Base-by-base conservation (phyloP, 2,888 invertebrate species). In the Blera fallax region DNA sequence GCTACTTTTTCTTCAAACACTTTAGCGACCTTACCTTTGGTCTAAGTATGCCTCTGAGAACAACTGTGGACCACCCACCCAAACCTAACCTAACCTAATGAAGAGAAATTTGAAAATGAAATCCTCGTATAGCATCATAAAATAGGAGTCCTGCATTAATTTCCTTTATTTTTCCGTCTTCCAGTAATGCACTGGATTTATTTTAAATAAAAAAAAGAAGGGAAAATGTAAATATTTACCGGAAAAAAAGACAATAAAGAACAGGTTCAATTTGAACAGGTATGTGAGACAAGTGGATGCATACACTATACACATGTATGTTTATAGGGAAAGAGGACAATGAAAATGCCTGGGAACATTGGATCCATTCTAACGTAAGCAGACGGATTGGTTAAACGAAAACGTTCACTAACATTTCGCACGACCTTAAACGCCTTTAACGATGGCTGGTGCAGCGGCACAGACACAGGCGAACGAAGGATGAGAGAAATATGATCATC, bases 381-480 rank as follows among this genome's bases (percentile, higher is more conserved):
- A 79, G 60, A 69, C 62, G 21, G 58, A 37, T 37, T 40, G 29
- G 37, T 48, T 18, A 60, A 67, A 67, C 34, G 48, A 76, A 72
- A 72, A 56, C 72, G 65, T 67, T 78, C 65, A 67, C 64, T 27
- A 73, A 67, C 62, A 84, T 84, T 84, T 84, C 83, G 83, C 79
- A 79, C 79, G 79, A 84, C 67, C 73, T 69, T 73, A 67, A 56
- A 62, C 54, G 73, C 73, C 79, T 69, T 67, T 27, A 54, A 73
- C 48, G 50, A 72, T 45, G 37, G 34, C n/a, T 56, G 67, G 21
- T 64, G 32, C 21, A 52, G 56, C 65, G 58, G 34, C 56, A 58
- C 50, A 62, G 48, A 32, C 56, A 64, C 56, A 64, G 40, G 1
- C 40, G 62, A 76, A 65, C 43, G 65, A 50, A 83, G 54, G 52